Base-by-base conservation (phyloP, 2,888 invertebrate genomes). In the Eupelmus urozonus region DNA sequence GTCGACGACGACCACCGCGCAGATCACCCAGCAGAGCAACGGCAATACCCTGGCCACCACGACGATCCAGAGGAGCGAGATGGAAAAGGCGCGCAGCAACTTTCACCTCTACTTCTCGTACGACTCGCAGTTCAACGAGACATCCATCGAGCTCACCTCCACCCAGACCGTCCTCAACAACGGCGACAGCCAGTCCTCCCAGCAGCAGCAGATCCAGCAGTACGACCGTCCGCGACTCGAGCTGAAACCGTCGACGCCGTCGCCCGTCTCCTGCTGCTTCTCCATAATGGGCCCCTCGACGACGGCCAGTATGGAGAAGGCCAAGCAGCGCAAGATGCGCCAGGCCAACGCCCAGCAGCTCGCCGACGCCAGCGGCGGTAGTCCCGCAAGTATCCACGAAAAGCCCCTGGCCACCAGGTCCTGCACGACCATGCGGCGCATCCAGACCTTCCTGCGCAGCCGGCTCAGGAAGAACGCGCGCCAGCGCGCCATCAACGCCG, bases 211-310 rank as follows among this genome's bases (percentile, higher is more conserved):
- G 42, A 27, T 67, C 9, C 74, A 74, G 65, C 67, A 57, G 25
- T 63, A 40, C 74, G 80, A 78, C 57, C 82, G 75, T 2, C 80
- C 80, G 5, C 78, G 80, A 0, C 55, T 82, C 16, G 87, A 88
- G 13, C 74, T 86, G 0, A 88, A 87, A 45, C 87, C 88, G 1
- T 86, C 87, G 7, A 89, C 89, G 0, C 88, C 89, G 0, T 89
- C 89, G 18, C 89, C 89, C 1, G 88, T 89, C 0, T 88, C 88
- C 4, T 89, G 89, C 63, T 89, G 89, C 62, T 89, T 88, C 69
- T 87, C 88, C 4, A 86, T 88, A 0, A 85, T 87, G 63, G 85
- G 83, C 18, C 75, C 85, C 34, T 62, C 83, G 11, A 53, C 81
- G 1, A 67, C 81, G 5, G 72, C 80, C 2, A 82, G 74, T 27